These are phyloP conservation scores for Palythoa caribaeorum DNA, from an alignment of 92 coral and sea anemone species.

Conservation along the genomic window DNA sequence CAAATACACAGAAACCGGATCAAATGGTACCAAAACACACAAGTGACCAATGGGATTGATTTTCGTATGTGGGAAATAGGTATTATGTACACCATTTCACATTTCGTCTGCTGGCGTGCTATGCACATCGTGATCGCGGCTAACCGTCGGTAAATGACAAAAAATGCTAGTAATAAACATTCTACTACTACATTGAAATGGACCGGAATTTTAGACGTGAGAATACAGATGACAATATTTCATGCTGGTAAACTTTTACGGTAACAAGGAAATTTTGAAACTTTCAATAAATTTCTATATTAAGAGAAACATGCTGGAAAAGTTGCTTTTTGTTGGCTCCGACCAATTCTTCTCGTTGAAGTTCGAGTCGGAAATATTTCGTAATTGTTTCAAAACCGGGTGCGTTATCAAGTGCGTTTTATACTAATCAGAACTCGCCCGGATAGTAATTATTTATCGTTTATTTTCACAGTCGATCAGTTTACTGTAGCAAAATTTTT, in stretches of 20 bases:
- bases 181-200: too few relatives aligned
- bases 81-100: too few relatives aligned
- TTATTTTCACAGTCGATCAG: neutral
- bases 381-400: neutral
- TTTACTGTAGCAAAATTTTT: neutral
- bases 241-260: neutral
- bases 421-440: neutral
- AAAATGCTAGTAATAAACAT: too few relatives aligned
- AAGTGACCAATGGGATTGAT: neutral
- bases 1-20: neutral
- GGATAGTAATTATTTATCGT: too few relatives aligned
- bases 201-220: too few relatives aligned
- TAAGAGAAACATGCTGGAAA: neutral
- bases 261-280: neutral
- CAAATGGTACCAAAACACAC: neutral
- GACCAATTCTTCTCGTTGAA: neutral
- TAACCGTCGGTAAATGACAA: too few relatives aligned
- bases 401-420: neutral
- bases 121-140: too few relatives aligned
- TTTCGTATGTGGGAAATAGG: neutral
- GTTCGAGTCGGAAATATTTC: neutral
- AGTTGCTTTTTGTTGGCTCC: neutral
- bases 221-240: too few relatives aligned
- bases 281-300: neutral
- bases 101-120: too few relatives aligned